phyloP scores from a whole-genome alignment of 2,113 vertebrate species.

The Brachyhypopomus gauderio region DNA sequence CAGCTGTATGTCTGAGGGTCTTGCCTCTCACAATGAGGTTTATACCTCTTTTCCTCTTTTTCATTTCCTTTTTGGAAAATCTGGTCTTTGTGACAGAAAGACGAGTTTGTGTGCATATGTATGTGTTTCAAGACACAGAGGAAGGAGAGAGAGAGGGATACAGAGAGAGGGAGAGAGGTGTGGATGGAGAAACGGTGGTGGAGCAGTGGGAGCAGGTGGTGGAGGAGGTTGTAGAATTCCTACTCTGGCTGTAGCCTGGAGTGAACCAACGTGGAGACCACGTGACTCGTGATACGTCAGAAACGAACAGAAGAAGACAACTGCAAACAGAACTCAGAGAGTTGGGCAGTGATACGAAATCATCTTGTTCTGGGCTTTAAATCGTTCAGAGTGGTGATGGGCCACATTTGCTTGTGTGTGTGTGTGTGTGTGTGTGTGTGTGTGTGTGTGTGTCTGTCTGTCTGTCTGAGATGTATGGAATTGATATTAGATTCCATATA shows the following conservation, averaged over 20 bases:
- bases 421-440: too few relatives aligned
- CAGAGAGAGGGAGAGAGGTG: conserved; percentile 56
- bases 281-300: conserved; percentile 62
- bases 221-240: conserved; percentile 82
- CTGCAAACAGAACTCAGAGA: conserved; percentile 12
- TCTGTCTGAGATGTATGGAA: background rate
- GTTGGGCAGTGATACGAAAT: conserved; percentile 4
- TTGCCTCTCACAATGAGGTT: conserved; percentile 76
- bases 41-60: conserved; percentile 66
- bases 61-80: conserved; percentile 97
- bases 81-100: conserved; percentile 90
- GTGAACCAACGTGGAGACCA: conserved; percentile 74
- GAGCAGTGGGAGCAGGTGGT: conserved; percentile 64
- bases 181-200: conserved; percentile 7
- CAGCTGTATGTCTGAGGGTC: conserved; percentile 66
- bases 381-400: conserved; percentile 9
- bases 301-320: conserved; percentile 60
- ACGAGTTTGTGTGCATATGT: conserved; percentile 42
- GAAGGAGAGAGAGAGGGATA: conserved; percentile 53
- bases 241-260: conserved; percentile 83
- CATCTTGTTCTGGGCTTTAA: conserved; percentile 22
- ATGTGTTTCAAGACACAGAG: too few relatives aligned
- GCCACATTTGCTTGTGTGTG: too few relatives aligned
- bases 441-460: too few relatives aligned
- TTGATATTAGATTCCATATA: too few relatives aligned